A percentile compares a stretch with the other conserved stretches of the same genome.
Evolutionary conservation across 2,113 vertebrate genomes (phyloP).

Genomic region (Scolopax mira): DNA sequence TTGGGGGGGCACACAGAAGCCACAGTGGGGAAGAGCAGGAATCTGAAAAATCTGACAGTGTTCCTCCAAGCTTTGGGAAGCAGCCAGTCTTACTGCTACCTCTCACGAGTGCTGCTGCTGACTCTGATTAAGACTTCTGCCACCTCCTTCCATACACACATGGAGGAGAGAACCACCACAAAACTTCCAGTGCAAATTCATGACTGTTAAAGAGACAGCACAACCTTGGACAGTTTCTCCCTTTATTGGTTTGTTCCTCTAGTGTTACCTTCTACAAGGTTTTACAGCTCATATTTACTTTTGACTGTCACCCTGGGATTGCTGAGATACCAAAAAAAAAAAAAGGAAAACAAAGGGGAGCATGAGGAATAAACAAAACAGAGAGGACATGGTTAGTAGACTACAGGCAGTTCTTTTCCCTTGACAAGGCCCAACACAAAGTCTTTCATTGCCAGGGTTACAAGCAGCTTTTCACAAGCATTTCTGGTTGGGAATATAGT

Average conservation of each 20-base stretch:
- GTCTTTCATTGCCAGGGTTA: constrained; percentile 74
- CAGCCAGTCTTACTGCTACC: background rate
- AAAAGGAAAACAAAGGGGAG: background rate
- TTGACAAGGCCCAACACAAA: constrained; percentile 30
- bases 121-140: background rate
- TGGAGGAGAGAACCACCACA: background rate
- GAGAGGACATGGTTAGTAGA: constrained; percentile 42
- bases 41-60: background rate
- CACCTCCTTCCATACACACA: accelerated
- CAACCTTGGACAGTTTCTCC: background rate
- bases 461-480: constrained; percentile 66
- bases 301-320: background rate
- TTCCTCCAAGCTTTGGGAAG: background rate
- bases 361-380: constrained; percentile 50
- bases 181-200: background rate
- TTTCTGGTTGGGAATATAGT: constrained; percentile 69
- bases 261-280: background rate
- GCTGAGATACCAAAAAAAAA: background rate
- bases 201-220: accelerated
- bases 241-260: background rate
- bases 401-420: constrained; percentile 53
- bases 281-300: background rate
- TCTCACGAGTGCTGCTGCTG: background rate
- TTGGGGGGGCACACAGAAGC: background rate
- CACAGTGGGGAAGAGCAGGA: background rate